Percentiles rank a stretch among this genome's conserved stretches.
phyloP scores from a whole-genome alignment of 2,797 vertebrate species.

The Picus viridis region DNA sequence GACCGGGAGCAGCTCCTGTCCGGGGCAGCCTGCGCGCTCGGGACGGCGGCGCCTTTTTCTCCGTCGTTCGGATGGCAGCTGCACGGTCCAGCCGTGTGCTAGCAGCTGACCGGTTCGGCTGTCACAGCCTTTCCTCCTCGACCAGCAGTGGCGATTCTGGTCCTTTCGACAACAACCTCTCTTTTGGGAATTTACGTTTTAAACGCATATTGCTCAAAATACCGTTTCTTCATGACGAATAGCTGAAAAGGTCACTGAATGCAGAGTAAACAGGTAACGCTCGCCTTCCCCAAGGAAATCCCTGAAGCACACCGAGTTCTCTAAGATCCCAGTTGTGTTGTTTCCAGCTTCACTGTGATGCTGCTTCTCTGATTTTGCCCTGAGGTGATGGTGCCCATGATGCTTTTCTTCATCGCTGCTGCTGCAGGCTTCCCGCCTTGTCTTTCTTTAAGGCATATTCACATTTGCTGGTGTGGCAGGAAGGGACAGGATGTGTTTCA shows the following conservation, averaged over 20 bases:
- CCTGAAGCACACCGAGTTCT: background rate
- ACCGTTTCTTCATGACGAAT: rapidly evolving
- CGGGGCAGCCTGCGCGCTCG: rapidly evolving
- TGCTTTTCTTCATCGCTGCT: background rate
- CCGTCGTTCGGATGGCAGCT: rapidly evolving
- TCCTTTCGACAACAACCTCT: background rate
- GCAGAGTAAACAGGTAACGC: background rate
- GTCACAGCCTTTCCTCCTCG: background rate
- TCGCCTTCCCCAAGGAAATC: background rate
- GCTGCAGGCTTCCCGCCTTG: background rate
- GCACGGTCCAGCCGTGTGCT: background rate
- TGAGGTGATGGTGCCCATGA: no score
- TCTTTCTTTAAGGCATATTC: background rate
- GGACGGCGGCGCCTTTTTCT: background rate
- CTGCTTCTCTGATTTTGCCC: background rate
- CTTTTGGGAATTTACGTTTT: background rate
- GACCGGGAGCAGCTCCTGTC: background rate
- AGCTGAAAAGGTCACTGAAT: rapidly evolving
- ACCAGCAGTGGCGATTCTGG: background rate
- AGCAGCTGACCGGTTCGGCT: background rate
- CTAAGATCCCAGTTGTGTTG: rapidly evolving
- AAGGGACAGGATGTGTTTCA: background rate
- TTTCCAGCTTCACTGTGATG: background rate
- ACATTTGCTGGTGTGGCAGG: background rate
- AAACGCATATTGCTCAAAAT: background rate